A percentile compares a stretch with the other conserved stretches of the same genome.
These are phyloP conservation scores for Caenorhabditis becei DNA, from an alignment of 2,888 invertebrate species.

Conservation along the genomic window DNA sequence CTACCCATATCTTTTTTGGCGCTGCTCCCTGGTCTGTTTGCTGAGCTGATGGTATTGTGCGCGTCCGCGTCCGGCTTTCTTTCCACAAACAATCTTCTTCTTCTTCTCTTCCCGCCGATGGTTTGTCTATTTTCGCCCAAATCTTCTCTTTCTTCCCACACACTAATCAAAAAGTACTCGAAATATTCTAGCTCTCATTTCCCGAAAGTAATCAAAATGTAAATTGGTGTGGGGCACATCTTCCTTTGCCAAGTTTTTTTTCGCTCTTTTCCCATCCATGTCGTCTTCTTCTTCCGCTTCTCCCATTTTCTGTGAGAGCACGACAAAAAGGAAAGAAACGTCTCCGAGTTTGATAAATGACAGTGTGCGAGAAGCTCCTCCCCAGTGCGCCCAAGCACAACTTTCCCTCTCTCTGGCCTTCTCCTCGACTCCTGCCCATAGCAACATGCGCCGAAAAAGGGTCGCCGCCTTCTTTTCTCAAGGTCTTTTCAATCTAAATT, in stretches of 20 bases:
- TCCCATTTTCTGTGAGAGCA: background rate
- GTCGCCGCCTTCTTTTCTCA: slow-evolving; percentile 9
- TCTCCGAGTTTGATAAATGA: slow-evolving; percentile 50
- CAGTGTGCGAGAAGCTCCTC: slow-evolving; percentile 22
- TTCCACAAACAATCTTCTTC: slow-evolving; percentile 46
- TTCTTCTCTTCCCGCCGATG: slow-evolving; percentile 10
- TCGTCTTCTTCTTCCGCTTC: slow-evolving; percentile 3
- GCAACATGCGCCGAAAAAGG: slow-evolving; percentile 14
- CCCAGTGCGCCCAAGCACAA: background rate
- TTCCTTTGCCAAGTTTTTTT: background rate
- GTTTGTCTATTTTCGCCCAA: slow-evolving; percentile 45
- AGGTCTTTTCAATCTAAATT: slow-evolving; percentile 27
- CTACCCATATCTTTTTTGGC: slow-evolving; percentile 15
- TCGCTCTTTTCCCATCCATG: background rate
- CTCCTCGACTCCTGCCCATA: slow-evolving; percentile 7
- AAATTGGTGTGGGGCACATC: slow-evolving; percentile 28
- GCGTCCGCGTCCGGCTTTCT: slow-evolving; percentile 52
- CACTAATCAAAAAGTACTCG: slow-evolving; percentile 38
- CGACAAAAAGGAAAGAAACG: slow-evolving; percentile 15
- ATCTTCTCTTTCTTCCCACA: slow-evolving; percentile 29
- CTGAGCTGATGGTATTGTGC: slow-evolving; percentile 54
- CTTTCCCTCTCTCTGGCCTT: slow-evolving; percentile 5
- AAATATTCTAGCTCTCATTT: slow-evolving; percentile 7
- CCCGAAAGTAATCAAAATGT: slow-evolving; percentile 55
- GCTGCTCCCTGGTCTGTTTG: slow-evolving; percentile 38